Percentiles rank a stretch among this genome's conserved stretches.
phyloP scores from a whole-genome alignment of 2,797 vertebrate genomes.

The Pyrocephalus nanus region DNA sequence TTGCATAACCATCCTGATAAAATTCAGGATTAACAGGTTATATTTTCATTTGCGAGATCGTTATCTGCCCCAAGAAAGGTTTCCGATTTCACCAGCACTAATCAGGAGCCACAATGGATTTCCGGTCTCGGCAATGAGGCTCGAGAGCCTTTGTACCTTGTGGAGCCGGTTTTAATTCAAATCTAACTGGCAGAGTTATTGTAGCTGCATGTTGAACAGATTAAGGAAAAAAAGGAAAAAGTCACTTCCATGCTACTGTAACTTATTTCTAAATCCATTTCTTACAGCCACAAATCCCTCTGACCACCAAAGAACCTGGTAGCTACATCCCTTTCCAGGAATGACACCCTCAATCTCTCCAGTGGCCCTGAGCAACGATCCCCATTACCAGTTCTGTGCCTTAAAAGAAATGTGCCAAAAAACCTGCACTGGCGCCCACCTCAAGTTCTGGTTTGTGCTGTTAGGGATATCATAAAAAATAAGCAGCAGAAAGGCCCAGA shows the following conservation, averaged over 20 bases:
- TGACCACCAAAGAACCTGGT: background rate
- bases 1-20: slow-evolving; percentile 25
- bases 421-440: background rate
- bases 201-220: slow-evolving; percentile 18
- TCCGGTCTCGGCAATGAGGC: background rate
- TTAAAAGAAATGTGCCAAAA: background rate
- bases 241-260: background rate
- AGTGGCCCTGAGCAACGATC: background rate
- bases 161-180: slow-evolving; percentile 46
- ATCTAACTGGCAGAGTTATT: background rate
- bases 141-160: background rate
- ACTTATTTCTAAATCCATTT: slow-evolving; percentile 14
- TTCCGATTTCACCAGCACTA: slow-evolving; percentile 66
- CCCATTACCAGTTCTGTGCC: background rate
- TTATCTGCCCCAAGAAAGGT: slow-evolving; percentile 55
- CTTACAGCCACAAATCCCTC: slow-evolving; percentile 18
- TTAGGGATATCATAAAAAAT: background rate
- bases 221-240: background rate
- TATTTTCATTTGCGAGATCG: slow-evolving; percentile 49
- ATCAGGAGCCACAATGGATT: slow-evolving; percentile 59
- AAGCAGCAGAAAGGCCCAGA: background rate
- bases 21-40: slow-evolving; percentile 67
- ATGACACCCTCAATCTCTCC: background rate
- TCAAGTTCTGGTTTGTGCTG: background rate
- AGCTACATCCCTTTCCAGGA: background rate